Evolutionary conservation across 2,797 vertebrate genomes (phyloP), one percentile per base, ranked within the genome.

Genomic region (Hylomyscus alleni): DNA sequence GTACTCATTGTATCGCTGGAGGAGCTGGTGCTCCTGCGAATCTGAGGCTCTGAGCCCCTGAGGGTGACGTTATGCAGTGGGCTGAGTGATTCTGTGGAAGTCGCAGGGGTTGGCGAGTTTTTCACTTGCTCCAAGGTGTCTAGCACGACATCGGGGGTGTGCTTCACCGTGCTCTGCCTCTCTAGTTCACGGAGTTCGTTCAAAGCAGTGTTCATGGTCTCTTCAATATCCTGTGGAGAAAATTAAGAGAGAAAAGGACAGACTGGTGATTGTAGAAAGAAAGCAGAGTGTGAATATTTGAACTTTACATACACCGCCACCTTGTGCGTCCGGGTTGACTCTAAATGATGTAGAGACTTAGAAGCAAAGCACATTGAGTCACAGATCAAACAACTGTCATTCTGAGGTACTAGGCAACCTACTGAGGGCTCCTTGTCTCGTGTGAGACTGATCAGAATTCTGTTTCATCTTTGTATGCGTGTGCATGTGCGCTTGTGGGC

Each of bases 201-300:
- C 98, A 99, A 98, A 13, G 99, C 99, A 0, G 99, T 99, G 99
- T 99, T 99, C 99, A 99, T 99, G 0, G 99, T 99, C 98, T 99
- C 99, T 96, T 99, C 99, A 67, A 99, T 99, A 98, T 99, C 99
- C 99, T 99, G 97, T 56, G 95, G 22, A 6, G 31, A 12, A 54
- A 78, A 47, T 83, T 84, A 14, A 62, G 95, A 11, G 62, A 92
- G 40, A 85, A 22, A 47, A 88, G 34, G 65, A 54, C 11, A 86
- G 78, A 26, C 4, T 24, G 29, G 60, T 34, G 10, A 78, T 9
- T 14, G 40, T 0, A 75, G 87, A 96, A 65, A 75, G 60, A 73
- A 73, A 89, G 93, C 11, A 37, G 85, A 67, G 26, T 31, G 58
- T 6, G 47, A 26, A 2, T 11, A 47, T 47, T 52, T 85, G 50